Evolutionary conservation across 2,888 invertebrate genomes (phyloP).

Genomic region (Trichopria drosophilae): DNA sequence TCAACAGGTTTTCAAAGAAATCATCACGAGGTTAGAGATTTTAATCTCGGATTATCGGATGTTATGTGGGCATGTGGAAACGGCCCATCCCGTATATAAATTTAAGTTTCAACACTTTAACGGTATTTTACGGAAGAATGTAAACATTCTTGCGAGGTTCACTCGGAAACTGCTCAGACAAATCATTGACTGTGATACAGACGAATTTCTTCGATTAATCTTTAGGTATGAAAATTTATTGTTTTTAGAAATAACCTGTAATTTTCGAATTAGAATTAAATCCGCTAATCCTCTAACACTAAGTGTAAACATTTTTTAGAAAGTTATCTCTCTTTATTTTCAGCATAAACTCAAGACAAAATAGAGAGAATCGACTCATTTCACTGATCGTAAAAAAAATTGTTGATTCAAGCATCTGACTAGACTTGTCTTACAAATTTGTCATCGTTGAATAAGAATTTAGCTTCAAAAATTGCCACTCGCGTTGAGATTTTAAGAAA

Average conservation of each 20-base stretch:
- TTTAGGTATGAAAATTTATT: conserved; percentile 48
- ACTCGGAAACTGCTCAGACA: conserved; percentile 40
- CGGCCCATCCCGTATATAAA: conserved; percentile 41
- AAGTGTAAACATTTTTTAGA: too few relatives aligned
- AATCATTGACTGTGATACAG: conserved; percentile 39
- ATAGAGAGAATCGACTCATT: too few relatives aligned
- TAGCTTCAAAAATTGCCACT: too few relatives aligned
- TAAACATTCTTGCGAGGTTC: conserved; percentile 44
- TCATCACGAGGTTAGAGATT: conserved; percentile 34
- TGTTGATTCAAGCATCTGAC: too few relatives aligned
- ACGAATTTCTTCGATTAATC: conserved; percentile 40
- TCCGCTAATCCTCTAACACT: too few relatives aligned
- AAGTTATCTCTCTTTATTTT: too few relatives aligned
- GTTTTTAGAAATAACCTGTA: too few relatives aligned
- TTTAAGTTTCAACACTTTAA: conserved; percentile 41
- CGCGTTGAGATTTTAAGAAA: too few relatives aligned
- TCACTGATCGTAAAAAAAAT: too few relatives aligned
- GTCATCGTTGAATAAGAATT: too few relatives aligned
- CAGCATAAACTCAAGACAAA: too few relatives aligned
- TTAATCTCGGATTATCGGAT: conserved; percentile 35
- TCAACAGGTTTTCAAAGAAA: conserved; percentile 28
- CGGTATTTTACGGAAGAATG: conserved; percentile 36
- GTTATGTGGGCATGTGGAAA: conserved; percentile 20
- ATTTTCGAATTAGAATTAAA: not conserved
- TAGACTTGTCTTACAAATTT: too few relatives aligned